Conservation (phyloP, 2,113 vertebrate species). For the Chloebia gouldiae region DNA sequence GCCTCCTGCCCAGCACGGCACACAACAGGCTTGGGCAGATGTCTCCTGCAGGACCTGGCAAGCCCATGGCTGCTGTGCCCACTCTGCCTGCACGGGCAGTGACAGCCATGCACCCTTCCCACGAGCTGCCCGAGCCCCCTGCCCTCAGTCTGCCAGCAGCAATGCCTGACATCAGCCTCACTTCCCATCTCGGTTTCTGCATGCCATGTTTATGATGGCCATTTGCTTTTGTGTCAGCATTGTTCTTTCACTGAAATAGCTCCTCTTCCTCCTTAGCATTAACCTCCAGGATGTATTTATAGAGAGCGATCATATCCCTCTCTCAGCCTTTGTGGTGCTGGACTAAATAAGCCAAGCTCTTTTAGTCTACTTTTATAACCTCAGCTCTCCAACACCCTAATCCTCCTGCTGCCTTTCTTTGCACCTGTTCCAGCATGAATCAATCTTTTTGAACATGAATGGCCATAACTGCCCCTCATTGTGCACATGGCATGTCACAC, state of each 20-base stretch:
- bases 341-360: constrained; percentile 52
- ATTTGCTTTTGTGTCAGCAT: constrained; percentile 47
- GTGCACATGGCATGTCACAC: constrained; percentile 37
- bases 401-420: constrained; percentile 46
- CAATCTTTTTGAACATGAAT: constrained; percentile 49
- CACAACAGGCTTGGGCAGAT: background rate
- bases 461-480: constrained; percentile 36
- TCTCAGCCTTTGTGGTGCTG: constrained; percentile 38
- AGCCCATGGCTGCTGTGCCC: background rate
- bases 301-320: constrained; percentile 51
- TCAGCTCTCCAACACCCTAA: constrained; percentile 18
- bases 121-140: rapidly evolving
- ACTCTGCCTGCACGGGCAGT: background rate
- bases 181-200: background rate
- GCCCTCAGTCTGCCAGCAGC: background rate
- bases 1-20: background rate
- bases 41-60: background rate
- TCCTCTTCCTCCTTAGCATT: constrained; percentile 58
- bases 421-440: constrained; percentile 64
- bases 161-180: background rate
- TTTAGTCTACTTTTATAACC: constrained; percentile 54
- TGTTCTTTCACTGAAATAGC: constrained; percentile 64
- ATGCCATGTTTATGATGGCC: background rate
- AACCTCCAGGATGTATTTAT: constrained; percentile 61
- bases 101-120: background rate